Evolutionary conservation across 1,140 invertebrate species (phyloP).

Genomic region (Phenacoccus solenopsis): DNA sequence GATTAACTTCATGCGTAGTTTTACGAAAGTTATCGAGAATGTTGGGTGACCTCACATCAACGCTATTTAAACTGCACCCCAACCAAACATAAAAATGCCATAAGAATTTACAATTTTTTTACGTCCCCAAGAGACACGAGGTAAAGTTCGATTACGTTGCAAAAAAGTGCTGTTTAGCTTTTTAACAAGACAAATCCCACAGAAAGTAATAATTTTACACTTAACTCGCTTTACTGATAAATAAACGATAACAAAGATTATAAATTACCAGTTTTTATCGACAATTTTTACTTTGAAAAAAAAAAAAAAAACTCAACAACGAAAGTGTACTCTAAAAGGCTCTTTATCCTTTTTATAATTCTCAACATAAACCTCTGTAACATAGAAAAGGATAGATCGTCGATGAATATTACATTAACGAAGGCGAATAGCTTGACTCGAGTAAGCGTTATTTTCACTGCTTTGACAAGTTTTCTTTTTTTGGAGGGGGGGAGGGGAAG

Average conservation of each 20-base stretch:
- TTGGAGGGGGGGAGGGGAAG: no score
- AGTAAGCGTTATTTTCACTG: no score
- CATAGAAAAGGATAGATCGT: no score
- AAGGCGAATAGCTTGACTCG: no score
- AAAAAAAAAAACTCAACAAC: neutral
- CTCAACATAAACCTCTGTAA: no score
- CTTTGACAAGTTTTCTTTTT: no score
- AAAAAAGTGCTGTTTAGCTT: neutral
- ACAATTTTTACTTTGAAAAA: conserved; percentile 3
- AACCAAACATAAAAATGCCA: neutral
- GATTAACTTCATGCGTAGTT: no score
- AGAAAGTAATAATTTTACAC: neutral
- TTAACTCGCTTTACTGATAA: neutral
- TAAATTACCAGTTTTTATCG: neutral
- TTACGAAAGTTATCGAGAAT: no score
- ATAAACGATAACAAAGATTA: neutral
- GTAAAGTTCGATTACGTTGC: neutral
- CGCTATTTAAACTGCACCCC: neutral
- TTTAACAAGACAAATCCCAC: neutral
- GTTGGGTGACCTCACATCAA: neutral
- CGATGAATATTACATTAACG: no score
- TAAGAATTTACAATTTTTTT: neutral
- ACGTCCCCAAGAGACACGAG: neutral
- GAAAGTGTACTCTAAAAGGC: neutral
- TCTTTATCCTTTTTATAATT: neutral